A percentile compares a stretch with the other conserved stretches of the same genome.
These are phyloP conservation scores for Xenus cinereus DNA, from an alignment of 2,113 vertebrate species.

Conservation along the genomic window DNA sequence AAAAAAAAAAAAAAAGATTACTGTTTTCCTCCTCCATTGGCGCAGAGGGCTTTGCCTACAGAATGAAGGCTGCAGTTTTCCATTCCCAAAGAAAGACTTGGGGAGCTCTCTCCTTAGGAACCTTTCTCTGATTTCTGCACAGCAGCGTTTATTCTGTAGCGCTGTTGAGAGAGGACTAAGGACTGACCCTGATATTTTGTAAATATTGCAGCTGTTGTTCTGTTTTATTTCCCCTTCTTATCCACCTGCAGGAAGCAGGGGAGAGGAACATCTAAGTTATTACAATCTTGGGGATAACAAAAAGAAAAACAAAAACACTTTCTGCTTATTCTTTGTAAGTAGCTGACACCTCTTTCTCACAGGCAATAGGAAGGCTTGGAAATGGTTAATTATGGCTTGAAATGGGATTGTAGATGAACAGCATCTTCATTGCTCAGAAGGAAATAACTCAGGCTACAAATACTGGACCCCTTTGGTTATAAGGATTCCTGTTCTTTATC, in stretches of 20 bases:
- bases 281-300: neutral
- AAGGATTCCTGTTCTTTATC: neutral
- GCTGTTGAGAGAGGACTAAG: neutral
- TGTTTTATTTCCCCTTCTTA: neutral
- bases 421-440: neutral
- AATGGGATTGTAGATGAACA: neutral
- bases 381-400: neutral
- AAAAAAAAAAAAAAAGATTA: accelerated
- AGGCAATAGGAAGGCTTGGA: neutral
- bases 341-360: neutral
- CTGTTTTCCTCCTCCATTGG: neutral
- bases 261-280: neutral
- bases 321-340: neutral
- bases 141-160: neutral
- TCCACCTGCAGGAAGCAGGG: neutral
- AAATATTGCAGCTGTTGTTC: neutral
- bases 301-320: neutral
- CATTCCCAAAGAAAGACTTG: neutral
- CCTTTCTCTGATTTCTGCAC: neutral
- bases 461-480: neutral
- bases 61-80: neutral
- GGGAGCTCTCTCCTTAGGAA: neutral
- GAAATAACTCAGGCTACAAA: neutral
- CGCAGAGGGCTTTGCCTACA: neutral
- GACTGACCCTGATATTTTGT: neutral